Conservation (phyloP, 2,797 vertebrate species). For the Linurgus olivaceus region DNA sequence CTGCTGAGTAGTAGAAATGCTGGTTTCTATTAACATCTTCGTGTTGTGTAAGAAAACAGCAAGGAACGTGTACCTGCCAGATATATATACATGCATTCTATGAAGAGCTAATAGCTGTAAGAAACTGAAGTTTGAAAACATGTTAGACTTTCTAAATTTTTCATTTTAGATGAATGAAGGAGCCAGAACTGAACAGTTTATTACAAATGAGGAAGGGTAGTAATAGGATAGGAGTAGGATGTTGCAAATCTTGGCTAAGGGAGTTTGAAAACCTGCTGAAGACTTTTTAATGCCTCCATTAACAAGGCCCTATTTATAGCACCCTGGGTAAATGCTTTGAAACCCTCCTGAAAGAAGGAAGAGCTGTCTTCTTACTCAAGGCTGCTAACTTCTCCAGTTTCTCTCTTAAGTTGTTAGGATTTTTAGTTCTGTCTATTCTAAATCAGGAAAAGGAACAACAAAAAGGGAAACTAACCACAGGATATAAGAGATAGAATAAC, state of each 20-base stretch:
- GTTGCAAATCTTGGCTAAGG: neutral
- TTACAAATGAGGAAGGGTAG: neutral
- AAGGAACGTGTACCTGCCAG: neutral
- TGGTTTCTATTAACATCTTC: neutral
- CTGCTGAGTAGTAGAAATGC: neutral
- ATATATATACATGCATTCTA: rapidly evolving
- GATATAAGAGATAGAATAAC: neutral
- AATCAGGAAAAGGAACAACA: neutral
- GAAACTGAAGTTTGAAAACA: neutral
- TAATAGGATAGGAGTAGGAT: neutral
- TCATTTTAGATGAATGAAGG: neutral
- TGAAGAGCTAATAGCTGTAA: neutral
- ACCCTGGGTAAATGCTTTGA: neutral
- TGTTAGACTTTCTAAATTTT: neutral
- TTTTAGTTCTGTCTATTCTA: neutral
- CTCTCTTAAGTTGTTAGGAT: neutral
- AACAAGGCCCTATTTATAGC: neutral
- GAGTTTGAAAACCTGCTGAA: neutral
- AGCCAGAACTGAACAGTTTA: neutral
- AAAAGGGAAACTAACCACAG: neutral
- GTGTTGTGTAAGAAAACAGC: neutral
- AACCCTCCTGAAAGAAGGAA: neutral
- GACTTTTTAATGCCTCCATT: neutral
- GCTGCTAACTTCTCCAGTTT: neutral
- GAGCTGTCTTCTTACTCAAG: neutral